Conservation (phyloP, 2,888 invertebrate species). For the Polymixis lichenea region DNA sequence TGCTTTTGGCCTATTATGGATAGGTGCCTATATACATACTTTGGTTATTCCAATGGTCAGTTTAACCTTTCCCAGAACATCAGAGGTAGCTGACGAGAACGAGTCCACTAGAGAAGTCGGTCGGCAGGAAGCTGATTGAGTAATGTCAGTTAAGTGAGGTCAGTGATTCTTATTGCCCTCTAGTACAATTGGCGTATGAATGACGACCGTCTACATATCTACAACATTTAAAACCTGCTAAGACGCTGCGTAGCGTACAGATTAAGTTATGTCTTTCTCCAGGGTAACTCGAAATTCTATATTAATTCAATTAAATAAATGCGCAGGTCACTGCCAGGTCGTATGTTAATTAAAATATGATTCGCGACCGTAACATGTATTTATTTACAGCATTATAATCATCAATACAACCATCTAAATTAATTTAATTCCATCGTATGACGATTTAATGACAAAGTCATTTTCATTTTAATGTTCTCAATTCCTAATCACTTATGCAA, state of each 20-base stretch:
- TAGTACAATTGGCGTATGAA: constrained; percentile 72
- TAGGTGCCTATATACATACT: not conserved
- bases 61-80: constrained; percentile 17
- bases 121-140: constrained; percentile 78
- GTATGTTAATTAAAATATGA: too few species aligned
- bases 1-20: not conserved
- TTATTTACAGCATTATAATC: too few species aligned
- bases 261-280: not conserved
- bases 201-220: constrained; percentile 52
- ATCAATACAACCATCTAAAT: too few species aligned
- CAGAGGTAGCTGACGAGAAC: constrained; percentile 39
- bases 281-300: too few species aligned
- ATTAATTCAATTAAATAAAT: too few species aligned
- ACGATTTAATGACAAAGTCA: too few species aligned
- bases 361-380: too few species aligned
- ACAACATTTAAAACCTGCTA: constrained; percentile 39
- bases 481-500: too few species aligned
- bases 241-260: not conserved
- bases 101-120: constrained; percentile 51
- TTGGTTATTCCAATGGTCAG: not conserved
- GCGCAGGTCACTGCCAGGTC: too few species aligned
- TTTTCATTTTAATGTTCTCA: too few species aligned
- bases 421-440: too few species aligned
- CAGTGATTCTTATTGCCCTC: constrained; percentile 81
- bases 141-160: constrained; percentile 82